Base-by-base conservation (phyloP, 2,888 invertebrate genomes). In the Drosophila stalkeri region DNA sequence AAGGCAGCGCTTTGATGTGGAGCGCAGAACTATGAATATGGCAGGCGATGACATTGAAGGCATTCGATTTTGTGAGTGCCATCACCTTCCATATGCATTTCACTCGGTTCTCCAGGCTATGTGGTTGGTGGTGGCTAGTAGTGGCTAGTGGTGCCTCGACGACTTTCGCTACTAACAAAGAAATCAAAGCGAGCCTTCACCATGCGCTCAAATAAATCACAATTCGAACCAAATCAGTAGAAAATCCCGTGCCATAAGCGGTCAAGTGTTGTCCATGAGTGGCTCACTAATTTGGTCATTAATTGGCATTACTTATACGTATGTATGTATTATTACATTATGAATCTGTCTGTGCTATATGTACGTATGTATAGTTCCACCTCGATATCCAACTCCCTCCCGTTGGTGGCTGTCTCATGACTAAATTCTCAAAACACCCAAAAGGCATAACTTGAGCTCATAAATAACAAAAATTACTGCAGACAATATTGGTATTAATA, bases 161-260 rank as follows among this genome's bases (percentile, higher is more conserved):
- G 86, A 84, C 83, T 84, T 84, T 84, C 83, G 73, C 79, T 88
- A 82, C 69, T 67, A 67, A 86, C 86, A 88, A 86, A 86, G 86
- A 86, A 86, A 86, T 90, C 86, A 86, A 82, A 86, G 86, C 83
- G 79, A 76, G 86, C 86, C 81, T 79, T 78, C 83, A 82, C 77
- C 88, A 76, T 76, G 82, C 82, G 82, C 77, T 75, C 73, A 81
- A 88, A 88, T 90, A 86, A 86, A 86, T 86, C 86, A 86, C 86
- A 86, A 88, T 75, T 86, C 86, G 81, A 82, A 90, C 86, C 86
- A 86, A 86, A 86, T 90, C 89, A 82, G 90, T 90, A 90, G 90
- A 86, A 90, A 85, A 86, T 90, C 90, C 86, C 75, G 74, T 68
- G 64, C 86, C 86, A 88, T 90, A 86, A 79, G 86, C 79, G 86